Evolutionary conservation across 2,113 vertebrate genomes (phyloP).

Genomic region (Eulacestoma nigropectus): DNA sequence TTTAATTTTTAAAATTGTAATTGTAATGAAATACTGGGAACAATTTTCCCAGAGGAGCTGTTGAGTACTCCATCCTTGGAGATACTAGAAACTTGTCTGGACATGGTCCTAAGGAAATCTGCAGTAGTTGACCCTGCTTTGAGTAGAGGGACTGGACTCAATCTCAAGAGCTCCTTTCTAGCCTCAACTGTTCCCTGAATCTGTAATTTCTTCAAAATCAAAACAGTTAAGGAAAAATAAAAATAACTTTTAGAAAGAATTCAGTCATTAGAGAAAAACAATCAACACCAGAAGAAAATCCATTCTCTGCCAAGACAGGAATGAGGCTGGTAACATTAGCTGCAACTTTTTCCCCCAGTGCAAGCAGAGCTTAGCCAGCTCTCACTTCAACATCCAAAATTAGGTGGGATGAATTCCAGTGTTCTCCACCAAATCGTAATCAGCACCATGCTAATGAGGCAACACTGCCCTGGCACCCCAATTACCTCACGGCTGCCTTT

Average conservation of each 20-base stretch:
- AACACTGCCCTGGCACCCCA: background rate
- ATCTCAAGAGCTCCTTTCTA: background rate
- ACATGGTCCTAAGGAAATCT: background rate
- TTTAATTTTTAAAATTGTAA: accelerated
- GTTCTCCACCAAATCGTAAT: background rate
- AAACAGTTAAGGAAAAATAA: background rate
- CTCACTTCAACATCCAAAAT: background rate
- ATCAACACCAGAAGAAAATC: background rate
- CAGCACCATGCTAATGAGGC: background rate
- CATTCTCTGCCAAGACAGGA: background rate
- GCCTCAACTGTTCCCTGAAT: background rate
- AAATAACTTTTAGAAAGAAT: background rate
- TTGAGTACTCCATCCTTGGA: background rate
- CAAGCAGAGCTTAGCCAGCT: background rate
- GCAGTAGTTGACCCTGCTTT: background rate
- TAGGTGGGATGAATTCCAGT: background rate
- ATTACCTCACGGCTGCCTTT: background rate
- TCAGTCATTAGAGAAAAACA: background rate
- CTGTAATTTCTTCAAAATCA: background rate
- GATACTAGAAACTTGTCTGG: background rate
- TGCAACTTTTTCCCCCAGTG: background rate
- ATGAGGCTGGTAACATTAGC: background rate
- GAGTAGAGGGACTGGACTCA: background rate
- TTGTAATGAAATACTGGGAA: background rate
- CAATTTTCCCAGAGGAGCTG: background rate